Base-by-base conservation (phyloP, 2,888 invertebrate species). In the Fragum fragum region DNA sequence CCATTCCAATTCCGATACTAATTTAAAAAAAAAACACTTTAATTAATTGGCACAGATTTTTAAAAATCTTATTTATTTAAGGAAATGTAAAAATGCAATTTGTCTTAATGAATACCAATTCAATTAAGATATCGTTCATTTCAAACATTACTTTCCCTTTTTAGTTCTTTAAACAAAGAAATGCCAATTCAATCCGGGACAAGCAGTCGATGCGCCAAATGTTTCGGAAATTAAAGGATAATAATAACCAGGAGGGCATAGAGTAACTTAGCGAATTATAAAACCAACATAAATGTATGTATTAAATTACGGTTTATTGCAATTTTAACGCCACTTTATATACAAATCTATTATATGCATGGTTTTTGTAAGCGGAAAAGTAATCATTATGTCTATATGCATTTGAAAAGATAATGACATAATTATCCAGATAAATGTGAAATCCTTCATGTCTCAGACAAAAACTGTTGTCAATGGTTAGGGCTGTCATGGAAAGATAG, bases 231-330 rank as follows among this genome's bases (percentile, higher is more conserved):
- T 47, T 3, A 47, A 47, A 14, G 47, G n/a, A 14, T 18, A 47
- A 47, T 47, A 47, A 47, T 47, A 9, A 14, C 18, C 47, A 16
- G 16, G n/a, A 47, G 47, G 47, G 47, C 47, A 47, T 47, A 47
- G 47, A 47, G 47, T 47, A 47, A 47, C 18, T 14, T 47, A 47
- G 16, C 47, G n/a, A 47, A 47, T 47, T 47, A 47, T 47, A 47
- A 47, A 47, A 47, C 47, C 47, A 47, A 47, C 47, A 47, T 47
- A 18, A 47, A 47, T n/a, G 47, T 26, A 11, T 26, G 57, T 57
- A 57, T 57, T 26, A 57, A 26, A 57, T 57, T 57, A 57, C 57
- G 14, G 3, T 57, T 57, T 57, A 57, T 57, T 26, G 57, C 57
- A 21, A 57, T 57, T 57, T 57, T 26, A 47, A 47, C 47, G 47